Evolutionary conservation across 2,888 invertebrate genomes (phyloP), one percentile per base, ranked within the genome.

Genomic region (Pilophorus perplexus): DNA sequence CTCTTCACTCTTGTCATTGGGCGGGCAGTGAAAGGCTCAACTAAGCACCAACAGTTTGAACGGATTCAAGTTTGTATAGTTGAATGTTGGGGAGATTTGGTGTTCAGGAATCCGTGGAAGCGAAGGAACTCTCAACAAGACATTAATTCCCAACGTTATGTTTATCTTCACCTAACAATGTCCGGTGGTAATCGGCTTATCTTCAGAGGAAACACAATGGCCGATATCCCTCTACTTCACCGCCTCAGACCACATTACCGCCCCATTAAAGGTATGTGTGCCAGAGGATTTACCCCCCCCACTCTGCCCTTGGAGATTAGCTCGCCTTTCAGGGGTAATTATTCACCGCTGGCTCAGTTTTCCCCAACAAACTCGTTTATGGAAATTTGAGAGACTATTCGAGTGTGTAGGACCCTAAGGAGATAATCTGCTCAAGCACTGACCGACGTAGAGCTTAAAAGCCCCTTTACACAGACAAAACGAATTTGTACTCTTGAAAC

Each of bases 111-210:
- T n/a, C 52, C 12, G 14, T 28, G 52, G 18, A 28, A 59, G 46
- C 33, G 46, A 5, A 64, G 50, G 50, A 64, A 64, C 54, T 64
- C 64, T 25, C 33, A 12, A 33, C 6, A 18, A 46, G 25, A 38
- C n/a, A n/a, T n/a, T n/a, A n/a, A n/a, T n/a, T n/a, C n/a, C n/a
- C n/a, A n/a, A n/a, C 57, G 48, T 42, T 66, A 66, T 59, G 66
- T 66, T 66, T 66, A 66, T 66, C 66, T 66, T 66, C 59, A 66
- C 66, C 66, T 66, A 66, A 66, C 66, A 66, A 66, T 66, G 66
- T 66, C 66, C 66, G 48, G 59, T 27, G 14, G 48, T 66, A 65
- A 65, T 46, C 54, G 65, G 66, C 57, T 66, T 66, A 46, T n/a
- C n/a, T n/a, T n/a, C n/a, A n/a, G n/a, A 18, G 23, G 42, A 42